These are phyloP conservation scores for Anodontia alba DNA, from an alignment of 2,888 invertebrate species.

Conservation along the genomic window DNA sequence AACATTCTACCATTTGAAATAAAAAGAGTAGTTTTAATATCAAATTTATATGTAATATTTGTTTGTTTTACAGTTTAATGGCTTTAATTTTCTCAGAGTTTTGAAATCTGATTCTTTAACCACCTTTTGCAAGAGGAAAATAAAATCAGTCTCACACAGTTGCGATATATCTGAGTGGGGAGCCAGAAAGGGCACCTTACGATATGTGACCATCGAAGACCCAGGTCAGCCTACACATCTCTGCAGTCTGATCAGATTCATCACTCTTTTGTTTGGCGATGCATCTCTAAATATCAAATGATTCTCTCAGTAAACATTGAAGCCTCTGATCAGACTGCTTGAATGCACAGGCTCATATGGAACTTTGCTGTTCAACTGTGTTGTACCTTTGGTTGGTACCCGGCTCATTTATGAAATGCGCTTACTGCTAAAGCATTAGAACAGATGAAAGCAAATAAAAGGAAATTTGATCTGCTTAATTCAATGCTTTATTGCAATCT, in stretches of 20 bases:
- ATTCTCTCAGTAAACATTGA: too few relatives aligned
- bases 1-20: not conserved
- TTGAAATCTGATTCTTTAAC: not conserved
- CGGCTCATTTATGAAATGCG: conserved; percentile 11
- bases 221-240: too few relatives aligned
- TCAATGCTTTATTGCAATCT: conserved; percentile 14
- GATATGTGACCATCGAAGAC: too few relatives aligned
- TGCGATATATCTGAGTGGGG: too few relatives aligned
- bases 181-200: too few relatives aligned
- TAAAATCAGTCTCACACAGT: not conserved
- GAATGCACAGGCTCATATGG: too few relatives aligned
- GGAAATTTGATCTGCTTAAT: conserved; percentile 11
- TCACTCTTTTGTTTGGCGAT: too few relatives aligned
- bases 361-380: too few relatives aligned
- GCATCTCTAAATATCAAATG: too few relatives aligned
- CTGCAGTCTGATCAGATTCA: too few relatives aligned
- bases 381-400: too few relatives aligned
- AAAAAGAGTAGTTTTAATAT: not conserved
- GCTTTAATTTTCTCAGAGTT: not conserved
- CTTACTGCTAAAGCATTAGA: conserved; percentile 14
- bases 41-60: conserved; percentile 2
- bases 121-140: not conserved
- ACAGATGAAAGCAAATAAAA: conserved; percentile 18
- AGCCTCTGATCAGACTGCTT: too few relatives aligned
- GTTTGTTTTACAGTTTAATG: not conserved